A percentile compares a stretch with the other conserved stretches of the same genome.
Conservation (phyloP, 2,113 vertebrate species). For the Morone chrysops region DNA sequence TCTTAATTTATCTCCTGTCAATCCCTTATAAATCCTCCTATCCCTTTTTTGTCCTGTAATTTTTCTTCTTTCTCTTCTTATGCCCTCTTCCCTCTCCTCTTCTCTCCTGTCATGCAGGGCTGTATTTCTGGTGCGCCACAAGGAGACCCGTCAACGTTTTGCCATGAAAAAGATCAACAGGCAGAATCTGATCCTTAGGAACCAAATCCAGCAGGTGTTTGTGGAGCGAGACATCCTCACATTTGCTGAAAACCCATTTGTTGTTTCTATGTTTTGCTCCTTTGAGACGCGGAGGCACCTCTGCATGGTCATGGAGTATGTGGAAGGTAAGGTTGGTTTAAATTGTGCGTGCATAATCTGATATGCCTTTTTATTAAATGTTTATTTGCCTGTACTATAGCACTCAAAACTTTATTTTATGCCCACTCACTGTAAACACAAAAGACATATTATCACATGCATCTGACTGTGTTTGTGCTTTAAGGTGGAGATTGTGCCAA, state of each 20-base stretch:
- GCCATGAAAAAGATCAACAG: constrained; percentile 99
- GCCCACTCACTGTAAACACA: background rate
- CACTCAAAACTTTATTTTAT: background rate
- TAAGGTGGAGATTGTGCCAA: constrained; percentile 95
- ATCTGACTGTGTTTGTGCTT: constrained; percentile 19
- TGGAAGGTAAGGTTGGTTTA: constrained; percentile 88
- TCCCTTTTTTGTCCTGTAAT: background rate
- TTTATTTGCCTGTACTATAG: background rate
- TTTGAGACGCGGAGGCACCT: constrained; percentile 94
- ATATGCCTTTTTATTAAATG: background rate
- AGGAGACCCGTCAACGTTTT: constrained; percentile 91
- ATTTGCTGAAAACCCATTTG: constrained; percentile 96
- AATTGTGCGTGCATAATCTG: background rate
- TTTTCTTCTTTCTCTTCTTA: background rate
- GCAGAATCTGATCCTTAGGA: constrained; percentile 95
- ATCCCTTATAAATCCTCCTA: background rate
- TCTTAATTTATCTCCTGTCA: background rate
- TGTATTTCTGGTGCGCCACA: constrained; percentile 94
- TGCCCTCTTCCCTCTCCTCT: background rate
- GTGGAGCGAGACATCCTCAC: constrained; percentile 98
- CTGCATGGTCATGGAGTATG: constrained; percentile 99
- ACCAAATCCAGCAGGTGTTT: constrained; percentile 98
- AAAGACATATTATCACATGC: background rate
- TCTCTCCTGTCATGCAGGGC: constrained; percentile 79
- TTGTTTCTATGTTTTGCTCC: constrained; percentile 98